These are phyloP conservation scores for Parasteatoda lunata DNA, from an alignment of 2,888 invertebrate genomes.

Conservation along the genomic window DNA sequence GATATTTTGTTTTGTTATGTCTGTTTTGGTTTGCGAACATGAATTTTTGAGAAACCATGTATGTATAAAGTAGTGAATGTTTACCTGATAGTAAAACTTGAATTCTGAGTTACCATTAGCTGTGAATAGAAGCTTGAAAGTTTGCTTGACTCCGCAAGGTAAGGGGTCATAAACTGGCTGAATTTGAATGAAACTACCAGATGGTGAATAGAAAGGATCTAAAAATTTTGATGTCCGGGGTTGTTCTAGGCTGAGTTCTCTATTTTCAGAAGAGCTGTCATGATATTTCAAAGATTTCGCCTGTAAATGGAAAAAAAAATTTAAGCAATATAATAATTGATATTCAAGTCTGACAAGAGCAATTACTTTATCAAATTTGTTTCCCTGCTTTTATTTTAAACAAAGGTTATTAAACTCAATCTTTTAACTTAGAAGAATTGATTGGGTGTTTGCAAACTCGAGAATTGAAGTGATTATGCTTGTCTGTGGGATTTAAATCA, in stretches of 20 bases:
- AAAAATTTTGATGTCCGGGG: slow-evolving; percentile 20
- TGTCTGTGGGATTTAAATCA: too few species aligned
- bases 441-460: too few species aligned
- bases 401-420: too few species aligned
- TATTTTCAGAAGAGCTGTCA: neutral
- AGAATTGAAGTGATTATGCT: too few species aligned
- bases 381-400: too few species aligned
- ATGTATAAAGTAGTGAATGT: too few species aligned
- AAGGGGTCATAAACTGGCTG: slow-evolving; percentile 11
- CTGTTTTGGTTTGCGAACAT: neutral
- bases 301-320: neutral
- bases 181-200: slow-evolving; percentile 50
- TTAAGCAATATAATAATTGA: too few species aligned
- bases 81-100: slow-evolving; percentile 37
- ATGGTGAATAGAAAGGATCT: slow-evolving; percentile 43
- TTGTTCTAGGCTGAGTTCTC: neutral
- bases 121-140: slow-evolving; percentile 31
- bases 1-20: neutral
- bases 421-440: too few species aligned
- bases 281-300: slow-evolving; percentile 15
- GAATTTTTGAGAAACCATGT: neutral
- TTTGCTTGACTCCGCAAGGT: slow-evolving; percentile 23
- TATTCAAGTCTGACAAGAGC: too few species aligned
- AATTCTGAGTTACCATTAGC: neutral
- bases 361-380: too few species aligned